Evolutionary conservation across 2,113 vertebrate genomes (phyloP).

Genomic region (Otis tarda): DNA sequence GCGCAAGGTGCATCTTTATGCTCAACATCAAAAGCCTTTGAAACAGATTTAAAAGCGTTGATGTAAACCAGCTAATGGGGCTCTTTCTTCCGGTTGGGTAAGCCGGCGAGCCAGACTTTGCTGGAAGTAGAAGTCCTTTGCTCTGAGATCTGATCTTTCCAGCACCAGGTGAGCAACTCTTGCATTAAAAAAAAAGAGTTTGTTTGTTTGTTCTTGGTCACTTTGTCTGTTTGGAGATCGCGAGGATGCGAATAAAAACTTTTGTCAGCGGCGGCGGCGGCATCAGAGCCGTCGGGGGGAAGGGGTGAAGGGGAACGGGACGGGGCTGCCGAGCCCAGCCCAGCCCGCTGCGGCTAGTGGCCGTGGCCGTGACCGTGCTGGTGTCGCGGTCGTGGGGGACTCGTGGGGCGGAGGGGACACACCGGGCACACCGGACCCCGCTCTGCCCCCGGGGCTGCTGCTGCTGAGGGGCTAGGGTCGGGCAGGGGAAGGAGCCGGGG

Average conservation of each 20-base stretch:
- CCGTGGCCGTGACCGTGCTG: not conserved
- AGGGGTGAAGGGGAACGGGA: too few species aligned
- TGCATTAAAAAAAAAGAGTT: not conserved
- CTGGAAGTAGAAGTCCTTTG: constrained; percentile 24
- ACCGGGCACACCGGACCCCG: not conserved
- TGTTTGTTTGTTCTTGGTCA: not conserved
- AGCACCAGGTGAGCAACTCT: constrained; percentile 69
- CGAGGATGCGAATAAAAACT: not conserved
- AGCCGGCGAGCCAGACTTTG: constrained; percentile 14
- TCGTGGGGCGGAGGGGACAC: not conserved
- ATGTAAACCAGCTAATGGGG: not conserved
- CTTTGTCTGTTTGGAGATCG: not conserved
- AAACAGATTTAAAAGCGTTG: not conserved
- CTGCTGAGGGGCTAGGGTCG: not conserved
- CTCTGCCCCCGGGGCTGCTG: not conserved
- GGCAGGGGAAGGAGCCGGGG: not conserved
- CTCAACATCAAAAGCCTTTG: constrained; percentile 2
- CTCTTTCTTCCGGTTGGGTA: constrained; percentile 17
- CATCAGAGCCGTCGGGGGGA: not conserved
- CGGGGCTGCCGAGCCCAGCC: too few species aligned
- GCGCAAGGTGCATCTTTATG: constrained; percentile 7
- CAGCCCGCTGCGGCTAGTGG: not conserved
- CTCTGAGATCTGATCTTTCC: constrained; percentile 40
- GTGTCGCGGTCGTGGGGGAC: not conserved
- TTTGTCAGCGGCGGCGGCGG: not conserved